phyloP scores from a whole-genome alignment of 1,140 invertebrate genomes.

The Calephelis virginiensis region DNA sequence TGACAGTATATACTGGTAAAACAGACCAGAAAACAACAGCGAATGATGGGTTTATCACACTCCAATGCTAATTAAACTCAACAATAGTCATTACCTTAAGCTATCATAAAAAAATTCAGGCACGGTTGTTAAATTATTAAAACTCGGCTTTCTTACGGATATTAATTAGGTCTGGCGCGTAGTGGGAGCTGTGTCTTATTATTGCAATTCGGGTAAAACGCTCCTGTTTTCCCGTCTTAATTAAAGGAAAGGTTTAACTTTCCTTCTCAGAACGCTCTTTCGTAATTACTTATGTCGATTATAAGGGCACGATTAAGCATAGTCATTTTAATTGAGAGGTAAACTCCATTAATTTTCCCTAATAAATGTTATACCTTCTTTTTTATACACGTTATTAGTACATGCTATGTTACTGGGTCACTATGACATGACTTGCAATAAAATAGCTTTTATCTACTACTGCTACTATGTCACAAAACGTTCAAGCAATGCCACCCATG shows the following conservation, averaged over 20 bases:
- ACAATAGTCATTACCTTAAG: too few species aligned
- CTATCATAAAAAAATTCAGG: too few species aligned
- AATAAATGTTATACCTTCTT: background rate
- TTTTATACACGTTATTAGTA: background rate
- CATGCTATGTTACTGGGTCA: too few species aligned
- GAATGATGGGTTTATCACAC: too few species aligned
- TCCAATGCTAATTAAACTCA: too few species aligned
- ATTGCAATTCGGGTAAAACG: slow-evolving; percentile 34
- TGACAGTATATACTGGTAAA: too few species aligned
- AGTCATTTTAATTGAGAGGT: slow-evolving; percentile 41
- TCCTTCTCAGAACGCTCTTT: slow-evolving; percentile 32
- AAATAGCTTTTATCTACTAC: too few species aligned
- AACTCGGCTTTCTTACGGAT: slow-evolving; percentile 26
- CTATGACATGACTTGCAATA: too few species aligned
- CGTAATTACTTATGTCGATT: slow-evolving; percentile 46
- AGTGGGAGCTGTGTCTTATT: slow-evolving; percentile 30
- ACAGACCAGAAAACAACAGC: too few species aligned
- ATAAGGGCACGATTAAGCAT: slow-evolving; percentile 32
- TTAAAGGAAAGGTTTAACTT: slow-evolving; percentile 46
- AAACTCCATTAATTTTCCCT: slow-evolving; percentile 19
- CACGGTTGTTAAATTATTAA: slow-evolving; percentile 2
- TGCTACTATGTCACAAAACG: too few species aligned
- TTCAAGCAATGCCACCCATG: too few species aligned
- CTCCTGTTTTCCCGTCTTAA: slow-evolving; percentile 47
- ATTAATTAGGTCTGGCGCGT: slow-evolving; percentile 35